These are phyloP conservation scores for Deilephila elpenor DNA, from an alignment of 2,888 invertebrate genomes.

Conservation along the genomic window DNA sequence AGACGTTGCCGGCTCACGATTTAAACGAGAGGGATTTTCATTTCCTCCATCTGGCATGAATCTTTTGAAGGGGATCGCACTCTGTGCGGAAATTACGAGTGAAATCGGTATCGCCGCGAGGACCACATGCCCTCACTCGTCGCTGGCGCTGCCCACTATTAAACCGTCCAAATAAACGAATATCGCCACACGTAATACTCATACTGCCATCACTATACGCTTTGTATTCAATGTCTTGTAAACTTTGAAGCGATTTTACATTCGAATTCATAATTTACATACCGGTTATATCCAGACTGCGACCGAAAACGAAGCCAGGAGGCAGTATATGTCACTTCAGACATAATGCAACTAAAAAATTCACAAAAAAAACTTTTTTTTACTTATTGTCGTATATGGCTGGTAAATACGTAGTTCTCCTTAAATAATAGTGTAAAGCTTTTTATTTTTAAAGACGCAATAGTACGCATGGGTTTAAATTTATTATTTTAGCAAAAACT, in stretches of 20 bases:
- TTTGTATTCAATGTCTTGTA: not conserved
- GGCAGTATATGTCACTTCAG: no score
- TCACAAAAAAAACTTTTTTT: no score
- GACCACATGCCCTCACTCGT: conserved; percentile 47
- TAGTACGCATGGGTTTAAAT: no score
- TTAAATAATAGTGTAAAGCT: no score
- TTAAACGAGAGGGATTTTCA: conserved; percentile 73
- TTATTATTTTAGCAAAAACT: no score
- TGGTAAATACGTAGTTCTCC: no score
- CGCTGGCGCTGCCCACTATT: not conserved
- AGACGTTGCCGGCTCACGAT: conserved; percentile 61
- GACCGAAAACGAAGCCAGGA: no score
- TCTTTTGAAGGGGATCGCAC: conserved; percentile 62
- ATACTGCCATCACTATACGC: not conserved
- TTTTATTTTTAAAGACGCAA: no score
- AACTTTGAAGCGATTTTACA: not conserved
- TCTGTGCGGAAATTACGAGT: conserved; percentile 72
- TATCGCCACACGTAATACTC: not conserved
- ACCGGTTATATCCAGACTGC: no score
- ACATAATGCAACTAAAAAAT: no score
- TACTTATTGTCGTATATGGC: no score
- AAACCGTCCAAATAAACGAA: not conserved
- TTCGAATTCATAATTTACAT: not conserved
- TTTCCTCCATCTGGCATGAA: conserved; percentile 64
- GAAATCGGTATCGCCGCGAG: conserved; percentile 62